Evolutionary conservation across 2,888 invertebrate species (phyloP).

Genomic region (Rhagium mordax): DNA sequence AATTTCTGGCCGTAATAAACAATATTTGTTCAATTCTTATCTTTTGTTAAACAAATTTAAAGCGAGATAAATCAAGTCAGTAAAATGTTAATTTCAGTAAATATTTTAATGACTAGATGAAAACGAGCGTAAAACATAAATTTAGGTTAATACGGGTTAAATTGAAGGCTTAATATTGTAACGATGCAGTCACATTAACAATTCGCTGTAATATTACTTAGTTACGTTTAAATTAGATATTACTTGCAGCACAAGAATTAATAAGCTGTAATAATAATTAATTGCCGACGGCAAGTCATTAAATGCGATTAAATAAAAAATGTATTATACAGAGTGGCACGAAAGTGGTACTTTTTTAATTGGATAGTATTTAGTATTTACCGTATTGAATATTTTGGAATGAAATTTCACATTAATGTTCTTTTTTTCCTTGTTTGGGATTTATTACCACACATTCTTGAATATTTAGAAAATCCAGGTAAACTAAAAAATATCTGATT

Average conservation of each 20-base stretch:
- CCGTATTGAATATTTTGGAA: too few relatives aligned
- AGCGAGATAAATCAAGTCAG: slow-evolving; percentile 16
- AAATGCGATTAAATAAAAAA: too few relatives aligned
- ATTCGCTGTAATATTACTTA: not conserved
- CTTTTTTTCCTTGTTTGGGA: too few relatives aligned
- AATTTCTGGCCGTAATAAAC: not conserved
- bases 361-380: too few relatives aligned
- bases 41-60: slow-evolving; percentile 6
- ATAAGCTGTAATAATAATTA: not conserved
- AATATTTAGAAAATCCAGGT: too few relatives aligned
- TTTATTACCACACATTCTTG: too few relatives aligned
- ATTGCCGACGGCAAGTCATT: not conserved
- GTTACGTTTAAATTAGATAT: slow-evolving; percentile 10
- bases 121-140: slow-evolving; percentile 5
- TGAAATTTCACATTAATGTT: too few relatives aligned
- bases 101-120: slow-evolving; percentile 23
- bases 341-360: too few relatives aligned
- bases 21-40: not conserved
- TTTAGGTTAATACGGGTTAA: slow-evolving; percentile 23
- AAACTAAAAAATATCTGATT: too few relatives aligned
- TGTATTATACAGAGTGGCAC: too few relatives aligned
- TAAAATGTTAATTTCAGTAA: slow-evolving; percentile 6
- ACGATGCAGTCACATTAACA: not conserved
- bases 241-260: not conserved
- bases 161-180: slow-evolving; percentile 9